Conservation (phyloP, 2,888 invertebrate genomes). For the Neuroscelio doddi region DNA sequence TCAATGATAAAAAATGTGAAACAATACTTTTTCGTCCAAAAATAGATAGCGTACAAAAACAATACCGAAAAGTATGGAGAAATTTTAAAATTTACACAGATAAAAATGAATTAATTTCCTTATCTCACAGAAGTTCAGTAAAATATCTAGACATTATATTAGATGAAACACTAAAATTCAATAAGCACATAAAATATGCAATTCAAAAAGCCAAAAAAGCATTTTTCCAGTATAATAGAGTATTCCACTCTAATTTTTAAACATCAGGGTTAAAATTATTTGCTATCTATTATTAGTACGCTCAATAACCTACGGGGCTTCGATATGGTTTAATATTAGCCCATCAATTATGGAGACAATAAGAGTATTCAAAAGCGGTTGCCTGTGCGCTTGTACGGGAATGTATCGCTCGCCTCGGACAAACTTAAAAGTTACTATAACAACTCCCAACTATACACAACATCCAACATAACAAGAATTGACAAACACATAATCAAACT, state of each 20-base stretch:
- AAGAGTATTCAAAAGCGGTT: constrained; percentile 23
- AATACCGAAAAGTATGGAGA: constrained; percentile 7
- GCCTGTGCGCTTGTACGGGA: constrained; percentile 19
- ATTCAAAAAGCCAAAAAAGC: constrained; percentile 42
- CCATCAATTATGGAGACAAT: constrained; percentile 28
- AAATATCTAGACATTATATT: constrained; percentile 45
- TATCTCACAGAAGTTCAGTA: constrained; percentile 23
- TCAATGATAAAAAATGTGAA: constrained; percentile 33
- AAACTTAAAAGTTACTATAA: too few species aligned
- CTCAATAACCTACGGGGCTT: constrained; percentile 38
- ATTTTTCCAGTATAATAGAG: constrained; percentile 10
- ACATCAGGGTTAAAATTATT: constrained; percentile 20
- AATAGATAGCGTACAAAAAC: constrained; percentile 1
- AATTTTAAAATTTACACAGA: constrained; percentile 18
- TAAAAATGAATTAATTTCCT: background rate
- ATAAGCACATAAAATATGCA: constrained; percentile 29
- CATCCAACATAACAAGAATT: too few species aligned
- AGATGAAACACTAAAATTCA: constrained; percentile 30
- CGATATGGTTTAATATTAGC: constrained; percentile 25
- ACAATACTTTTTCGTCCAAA: constrained; percentile 36
- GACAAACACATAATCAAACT: too few species aligned
- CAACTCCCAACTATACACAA: too few species aligned
- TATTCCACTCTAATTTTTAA: constrained; percentile 40
- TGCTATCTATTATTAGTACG: constrained; percentile 33
- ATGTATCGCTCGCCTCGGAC: constrained; percentile 6